Conservation (phyloP, 1,140 invertebrate genomes). For the Tribolium castaneum region DNA sequence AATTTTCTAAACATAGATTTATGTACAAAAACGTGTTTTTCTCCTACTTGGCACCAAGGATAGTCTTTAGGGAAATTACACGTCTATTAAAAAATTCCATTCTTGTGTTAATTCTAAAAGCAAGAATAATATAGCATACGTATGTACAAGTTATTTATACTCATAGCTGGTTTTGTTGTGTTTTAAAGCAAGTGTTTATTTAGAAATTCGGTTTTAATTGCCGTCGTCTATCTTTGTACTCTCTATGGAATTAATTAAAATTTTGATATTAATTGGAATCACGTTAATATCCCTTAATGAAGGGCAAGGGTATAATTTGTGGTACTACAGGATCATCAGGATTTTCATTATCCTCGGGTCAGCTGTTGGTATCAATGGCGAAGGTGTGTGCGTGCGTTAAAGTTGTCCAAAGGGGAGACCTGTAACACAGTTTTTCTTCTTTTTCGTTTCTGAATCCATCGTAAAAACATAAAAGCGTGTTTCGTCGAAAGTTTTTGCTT, state of each 20-base stretch:
- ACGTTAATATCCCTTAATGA: constrained; percentile 55
- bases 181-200: not conserved
- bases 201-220: not conserved
- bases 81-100: not conserved
- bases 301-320: constrained; percentile 59
- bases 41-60: not conserved
- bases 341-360: constrained; percentile 55
- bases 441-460: not conserved
- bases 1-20: no score
- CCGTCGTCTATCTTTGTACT: not conserved
- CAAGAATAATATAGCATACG: not conserved
- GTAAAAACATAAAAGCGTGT: not conserved
- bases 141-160: not conserved
- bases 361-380: constrained; percentile 64
- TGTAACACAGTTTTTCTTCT: constrained; percentile 51
- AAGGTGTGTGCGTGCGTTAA: constrained; percentile 72
- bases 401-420: constrained; percentile 74
- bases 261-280: not conserved
- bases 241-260: not conserved
- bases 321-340: constrained; percentile 58
- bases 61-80: not conserved
- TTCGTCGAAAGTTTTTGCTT: no score
- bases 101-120: not conserved
- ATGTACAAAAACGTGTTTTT: no score
- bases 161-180: not conserved